Conservation (phyloP, 2,797 vertebrate genomes). For the Cyclura pinguis region DNA sequence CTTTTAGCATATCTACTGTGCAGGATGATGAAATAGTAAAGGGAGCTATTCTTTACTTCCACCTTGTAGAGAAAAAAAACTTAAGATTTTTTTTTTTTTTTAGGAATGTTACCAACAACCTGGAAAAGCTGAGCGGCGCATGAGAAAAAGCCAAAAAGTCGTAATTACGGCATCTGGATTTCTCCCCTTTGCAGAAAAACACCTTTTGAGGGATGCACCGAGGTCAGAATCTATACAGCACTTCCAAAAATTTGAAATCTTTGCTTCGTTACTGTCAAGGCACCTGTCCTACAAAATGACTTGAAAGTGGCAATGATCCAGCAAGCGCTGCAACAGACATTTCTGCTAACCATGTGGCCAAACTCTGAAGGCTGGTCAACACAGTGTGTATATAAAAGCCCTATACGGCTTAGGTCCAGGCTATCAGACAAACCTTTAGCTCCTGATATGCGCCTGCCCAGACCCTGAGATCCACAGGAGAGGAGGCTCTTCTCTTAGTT, state of each 20-base stretch:
- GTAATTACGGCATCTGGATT: constrained; percentile 38
- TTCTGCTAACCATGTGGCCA: background rate
- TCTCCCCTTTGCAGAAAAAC: constrained; percentile 56
- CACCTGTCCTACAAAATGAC: background rate
- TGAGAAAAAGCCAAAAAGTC: background rate
- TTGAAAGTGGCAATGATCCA: background rate
- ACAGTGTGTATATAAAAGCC: background rate
- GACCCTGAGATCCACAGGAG: too few relatives aligned
- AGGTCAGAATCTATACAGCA: background rate
- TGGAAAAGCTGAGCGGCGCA: constrained; percentile 19
- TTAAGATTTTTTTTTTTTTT: background rate
- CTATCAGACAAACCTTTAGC: too few relatives aligned
- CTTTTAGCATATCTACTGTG: constrained; percentile 62
- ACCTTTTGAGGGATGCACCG: constrained; percentile 21
- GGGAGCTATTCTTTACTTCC: constrained; percentile 48
- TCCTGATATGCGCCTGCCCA: too few relatives aligned
- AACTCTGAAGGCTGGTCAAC: background rate
- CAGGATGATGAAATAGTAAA: constrained; percentile 75
- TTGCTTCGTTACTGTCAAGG: background rate
- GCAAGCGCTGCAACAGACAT: background rate
- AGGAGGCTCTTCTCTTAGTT: too few relatives aligned
- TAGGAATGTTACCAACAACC: background rate
- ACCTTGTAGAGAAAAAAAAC: constrained; percentile 12
- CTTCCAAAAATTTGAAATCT: constrained; percentile 33
- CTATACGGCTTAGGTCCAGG: too few relatives aligned